Conservation (phyloP, 2,888 invertebrate species). For the Gandaritis pyraliata region DNA sequence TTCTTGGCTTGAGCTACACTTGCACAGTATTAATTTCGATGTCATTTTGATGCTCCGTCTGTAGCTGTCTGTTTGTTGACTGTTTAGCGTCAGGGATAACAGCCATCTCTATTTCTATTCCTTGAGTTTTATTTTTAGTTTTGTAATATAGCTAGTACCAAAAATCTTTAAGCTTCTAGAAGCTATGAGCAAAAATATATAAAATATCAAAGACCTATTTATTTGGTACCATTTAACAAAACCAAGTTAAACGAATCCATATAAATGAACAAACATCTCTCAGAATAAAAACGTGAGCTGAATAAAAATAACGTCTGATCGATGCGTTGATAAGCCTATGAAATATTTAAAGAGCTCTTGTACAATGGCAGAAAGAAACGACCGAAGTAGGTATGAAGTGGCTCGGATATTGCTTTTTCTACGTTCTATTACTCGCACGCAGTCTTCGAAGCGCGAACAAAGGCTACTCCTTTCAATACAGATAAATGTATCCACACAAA, state of each 20-base stretch:
- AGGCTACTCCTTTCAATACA: conserved; percentile 60
- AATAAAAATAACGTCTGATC: conserved; percentile 75
- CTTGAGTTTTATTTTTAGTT: not conserved
- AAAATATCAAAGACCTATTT: not conserved
- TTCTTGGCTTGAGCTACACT: conserved; percentile 74
- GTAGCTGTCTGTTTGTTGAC: conserved; percentile 51
- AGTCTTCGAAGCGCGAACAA: conserved; percentile 61
- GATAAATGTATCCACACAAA: conserved; percentile 53
- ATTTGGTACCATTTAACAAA: conserved; percentile 13
- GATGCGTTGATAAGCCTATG: conserved; percentile 77
- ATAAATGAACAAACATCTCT: conserved; percentile 76
- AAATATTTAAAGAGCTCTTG: conserved; percentile 69
- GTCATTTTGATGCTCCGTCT: conserved; percentile 36
- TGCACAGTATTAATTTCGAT: conserved; percentile 76
- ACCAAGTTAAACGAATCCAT: conserved; percentile 70
- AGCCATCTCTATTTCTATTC: conserved; percentile 30
- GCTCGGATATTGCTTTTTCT: conserved; percentile 65
- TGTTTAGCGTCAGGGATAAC: conserved; percentile 64
- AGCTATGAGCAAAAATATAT: too few relatives aligned
- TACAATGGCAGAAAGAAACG: conserved; percentile 64
- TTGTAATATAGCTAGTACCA: not conserved
- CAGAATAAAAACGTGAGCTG: conserved; percentile 74
- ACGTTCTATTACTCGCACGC: conserved; percentile 61
- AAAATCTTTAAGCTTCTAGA: too few relatives aligned
- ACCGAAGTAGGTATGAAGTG: conserved; percentile 60